Base-by-base conservation (phyloP, 1,140 invertebrate genomes). In the Musca vetustissima region DNA sequence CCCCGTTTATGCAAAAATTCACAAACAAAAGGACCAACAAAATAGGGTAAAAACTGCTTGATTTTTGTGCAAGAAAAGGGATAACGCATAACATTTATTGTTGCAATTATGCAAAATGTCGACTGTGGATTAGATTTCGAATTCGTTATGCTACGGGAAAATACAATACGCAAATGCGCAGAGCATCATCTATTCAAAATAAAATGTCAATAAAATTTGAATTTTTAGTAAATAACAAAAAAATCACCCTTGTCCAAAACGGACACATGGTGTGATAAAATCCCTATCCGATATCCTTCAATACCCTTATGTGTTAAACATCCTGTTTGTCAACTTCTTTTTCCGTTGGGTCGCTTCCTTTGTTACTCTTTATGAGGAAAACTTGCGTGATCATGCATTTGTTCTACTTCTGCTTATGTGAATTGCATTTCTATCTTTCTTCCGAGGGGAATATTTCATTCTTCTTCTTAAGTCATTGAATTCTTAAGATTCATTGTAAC, bases 101-200 rank as follows among this genome's bases (percentile, higher is more conserved):
- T 57, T 57, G 53, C 53, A 57, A 57, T 57, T 57, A 57, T 57
- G 53, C 53, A 57, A 57, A 57, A 55, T 43, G 36, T 43, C 36
- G 36, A 2, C 8, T 3, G 11, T 43, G 28, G 28, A 43, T 55
- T 55, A 13, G 19, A 55, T 55, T 14, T 24, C 17, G 2, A 52
- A 57, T 57, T 57, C 53, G 53, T 57, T 57, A 57, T n/a, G 21
- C 53, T 28, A 43, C 36, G 4, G 15, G 28, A 6, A 57, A 57
- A 43, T 8, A 43, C 36, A 43, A 43, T 28, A 43, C 6, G 36
- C 36, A 11, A 43, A 43, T 9, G 36, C 36, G 36, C 8, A 28
- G 3, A 28, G 28, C 8, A 4, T 28, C 3, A 43, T 28, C 36
- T 43, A 43, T 43, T 43, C 36, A 43, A 43, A 43, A 28, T 13